Evolutionary conservation across 2,113 vertebrate species (phyloP), one percentile per base, ranked within the genome.

Genomic region (Talpa occidentalis): DNA sequence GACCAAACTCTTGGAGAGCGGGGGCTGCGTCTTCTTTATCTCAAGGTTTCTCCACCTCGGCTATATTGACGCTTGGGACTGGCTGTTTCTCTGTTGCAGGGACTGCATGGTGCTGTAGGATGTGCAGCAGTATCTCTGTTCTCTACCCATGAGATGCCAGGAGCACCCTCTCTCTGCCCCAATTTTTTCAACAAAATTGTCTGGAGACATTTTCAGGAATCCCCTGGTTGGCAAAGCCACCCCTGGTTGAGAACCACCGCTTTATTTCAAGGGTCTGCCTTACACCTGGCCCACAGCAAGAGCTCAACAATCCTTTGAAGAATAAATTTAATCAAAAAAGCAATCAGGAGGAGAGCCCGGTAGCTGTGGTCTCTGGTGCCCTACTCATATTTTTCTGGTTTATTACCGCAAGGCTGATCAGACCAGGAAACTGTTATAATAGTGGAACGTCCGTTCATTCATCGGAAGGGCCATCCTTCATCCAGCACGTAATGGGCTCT

Each of bases 331-430:
- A 66, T 80, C 47, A 80, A 60, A 73, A 74, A 59, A 49, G n/a
- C 5, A 64, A 67, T 90, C n/a, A 78, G 62, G 64, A 90, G 78
- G 59, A 79, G 21, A 70, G 80, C 78, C 32, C 37, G 59, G 40
- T 21, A 69, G 28, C 72, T 85, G 56, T 62, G 70, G 24, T 64
- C 59, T 91, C 64, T 62, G 28, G 66, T 26, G 0, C n/a, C 12
- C 73, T 30, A 30, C 52, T 85, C 67, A 17, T 80, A 73, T 81
- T 84, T 84, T 94, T 74, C 84, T 88, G 42, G 19, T 87, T 82
- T 90, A 60, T 35, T 67, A 67, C 52, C 59, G 37, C 17, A 4
- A 79, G 60, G 40, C 40, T 37, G 26, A 83, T 83, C 76, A 83
- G 60, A 78, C 19, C 30, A 80, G 84, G 70, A 92, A 81, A 52